A percentile compares a stretch with the other conserved stretches of the same genome.
These are phyloP conservation scores for Gymnoscopelus braueri DNA, from an alignment of 2,797 vertebrate genomes.

Conservation along the genomic window DNA sequence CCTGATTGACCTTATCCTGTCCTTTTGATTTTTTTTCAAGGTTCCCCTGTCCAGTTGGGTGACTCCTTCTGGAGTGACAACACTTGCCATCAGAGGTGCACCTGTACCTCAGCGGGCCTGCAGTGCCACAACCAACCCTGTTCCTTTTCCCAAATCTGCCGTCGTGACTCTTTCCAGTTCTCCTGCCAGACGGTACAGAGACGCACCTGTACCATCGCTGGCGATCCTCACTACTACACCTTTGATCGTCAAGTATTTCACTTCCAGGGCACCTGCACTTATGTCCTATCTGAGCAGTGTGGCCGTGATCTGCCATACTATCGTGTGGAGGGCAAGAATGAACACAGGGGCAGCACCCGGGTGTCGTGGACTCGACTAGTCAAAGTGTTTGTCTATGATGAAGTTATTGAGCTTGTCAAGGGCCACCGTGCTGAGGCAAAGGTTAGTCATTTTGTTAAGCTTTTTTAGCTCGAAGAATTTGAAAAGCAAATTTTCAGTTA, in stretches of 20 bases:
- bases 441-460: constrained; percentile 38
- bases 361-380: constrained; percentile 75
- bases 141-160: constrained; percentile 64
- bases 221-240: constrained; percentile 79
- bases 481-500: too few relatives aligned
- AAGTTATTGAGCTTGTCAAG: constrained; percentile 72
- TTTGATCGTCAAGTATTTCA: constrained; percentile 72
- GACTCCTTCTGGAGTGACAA: constrained; percentile 71
- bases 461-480: too few relatives aligned
- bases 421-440: constrained; percentile 55
- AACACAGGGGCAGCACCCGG: constrained; percentile 58
- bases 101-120: constrained; percentile 55
- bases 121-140: constrained; percentile 61
- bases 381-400: constrained; percentile 64
- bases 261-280: constrained; percentile 81
- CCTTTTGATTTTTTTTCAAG: constrained; percentile 37
- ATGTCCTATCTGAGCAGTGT: constrained; percentile 74
- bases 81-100: constrained; percentile 65
- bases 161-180: constrained; percentile 35
- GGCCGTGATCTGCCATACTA: constrained; percentile 46
- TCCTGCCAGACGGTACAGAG: constrained; percentile 58
- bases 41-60: constrained; percentile 27
- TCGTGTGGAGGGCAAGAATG: constrained; percentile 76
- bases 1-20: neutral
- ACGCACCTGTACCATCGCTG: constrained; percentile 66